Evolutionary conservation across 2,797 vertebrate genomes (phyloP).

Genomic region (Coranthus polyacanthus): DNA sequence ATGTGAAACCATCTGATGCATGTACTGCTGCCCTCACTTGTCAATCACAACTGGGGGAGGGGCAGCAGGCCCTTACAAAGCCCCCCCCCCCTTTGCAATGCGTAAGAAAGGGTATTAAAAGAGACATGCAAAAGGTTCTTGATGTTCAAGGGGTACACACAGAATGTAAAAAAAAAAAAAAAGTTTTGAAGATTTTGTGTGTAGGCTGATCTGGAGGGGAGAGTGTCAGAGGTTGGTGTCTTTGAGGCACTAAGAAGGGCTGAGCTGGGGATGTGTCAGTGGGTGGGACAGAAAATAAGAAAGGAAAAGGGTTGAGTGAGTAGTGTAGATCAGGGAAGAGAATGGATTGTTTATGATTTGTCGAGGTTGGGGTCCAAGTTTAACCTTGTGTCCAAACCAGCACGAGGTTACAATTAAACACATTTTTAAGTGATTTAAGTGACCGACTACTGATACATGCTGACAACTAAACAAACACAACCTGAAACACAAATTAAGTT

Average conservation of each 20-base stretch:
- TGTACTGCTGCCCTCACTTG: constrained; percentile 88
- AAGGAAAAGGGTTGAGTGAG: constrained; percentile 68
- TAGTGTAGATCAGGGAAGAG: constrained; percentile 59
- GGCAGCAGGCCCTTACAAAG: constrained; percentile 64
- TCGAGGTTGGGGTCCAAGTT: constrained; percentile 22
- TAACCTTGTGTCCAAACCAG: constrained; percentile 17
- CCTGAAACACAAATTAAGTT: constrained; percentile 30
- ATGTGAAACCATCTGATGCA: constrained; percentile 95
- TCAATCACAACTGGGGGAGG: constrained; percentile 90
- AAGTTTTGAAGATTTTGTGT: constrained; percentile 36
- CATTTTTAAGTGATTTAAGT: constrained; percentile 32
- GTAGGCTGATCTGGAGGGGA: constrained; percentile 31
- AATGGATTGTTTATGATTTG: constrained; percentile 44
- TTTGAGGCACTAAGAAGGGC: constrained; percentile 42
- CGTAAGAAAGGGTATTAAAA: constrained; percentile 48
- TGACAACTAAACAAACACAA: constrained; percentile 27
- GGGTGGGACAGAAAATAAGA: constrained; percentile 44
- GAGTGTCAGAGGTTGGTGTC: constrained; percentile 57
- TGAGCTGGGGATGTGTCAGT: constrained; percentile 54
- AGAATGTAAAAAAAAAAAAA: constrained; percentile 38
- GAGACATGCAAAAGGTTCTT: constrained; percentile 53
- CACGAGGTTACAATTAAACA: constrained; percentile 50
- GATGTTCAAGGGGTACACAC: constrained; percentile 48
- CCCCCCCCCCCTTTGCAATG: constrained; percentile 11
- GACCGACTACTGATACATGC: constrained; percentile 7